These are phyloP conservation scores for Centropyge bicolor DNA, from an alignment of 2,797 vertebrate genomes.

Conservation along the genomic window DNA sequence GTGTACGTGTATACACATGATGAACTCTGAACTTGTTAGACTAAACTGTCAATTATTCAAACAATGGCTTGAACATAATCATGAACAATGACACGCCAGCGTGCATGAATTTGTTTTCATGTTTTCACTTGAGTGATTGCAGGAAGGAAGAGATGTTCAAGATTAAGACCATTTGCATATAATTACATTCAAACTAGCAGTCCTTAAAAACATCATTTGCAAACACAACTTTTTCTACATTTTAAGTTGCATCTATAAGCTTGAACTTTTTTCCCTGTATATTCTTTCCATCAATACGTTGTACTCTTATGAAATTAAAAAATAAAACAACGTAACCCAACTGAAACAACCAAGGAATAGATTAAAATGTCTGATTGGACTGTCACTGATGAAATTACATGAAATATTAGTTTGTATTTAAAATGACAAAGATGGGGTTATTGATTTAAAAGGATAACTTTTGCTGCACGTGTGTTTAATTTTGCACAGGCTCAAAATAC, in stretches of 20 bases:
- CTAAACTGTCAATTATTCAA: neutral
- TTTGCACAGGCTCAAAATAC: neutral
- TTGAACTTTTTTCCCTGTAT: neutral
- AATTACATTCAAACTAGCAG: neutral
- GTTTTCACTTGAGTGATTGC: neutral
- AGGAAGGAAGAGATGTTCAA: conserved; percentile 10
- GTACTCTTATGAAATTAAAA: neutral
- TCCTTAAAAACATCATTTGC: neutral
- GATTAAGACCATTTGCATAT: neutral
- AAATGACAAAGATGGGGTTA: neutral
- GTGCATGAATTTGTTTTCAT: neutral
- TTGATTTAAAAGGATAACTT: neutral
- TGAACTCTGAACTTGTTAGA: conserved; percentile 6
- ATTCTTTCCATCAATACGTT: neutral
- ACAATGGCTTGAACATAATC: too few species aligned
- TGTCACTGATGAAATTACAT: neutral
- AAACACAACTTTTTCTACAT: neutral
- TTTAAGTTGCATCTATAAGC: neutral
- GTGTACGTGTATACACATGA: neutral
- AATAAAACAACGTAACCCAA: neutral
- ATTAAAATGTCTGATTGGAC: too few species aligned
- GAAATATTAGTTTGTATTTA: neutral
- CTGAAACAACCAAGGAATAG: neutral
- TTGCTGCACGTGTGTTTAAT: neutral
- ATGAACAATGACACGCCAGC: too few species aligned